phyloP scores from a whole-genome alignment of 2,888 invertebrate species.

The Dryobota labecula region DNA sequence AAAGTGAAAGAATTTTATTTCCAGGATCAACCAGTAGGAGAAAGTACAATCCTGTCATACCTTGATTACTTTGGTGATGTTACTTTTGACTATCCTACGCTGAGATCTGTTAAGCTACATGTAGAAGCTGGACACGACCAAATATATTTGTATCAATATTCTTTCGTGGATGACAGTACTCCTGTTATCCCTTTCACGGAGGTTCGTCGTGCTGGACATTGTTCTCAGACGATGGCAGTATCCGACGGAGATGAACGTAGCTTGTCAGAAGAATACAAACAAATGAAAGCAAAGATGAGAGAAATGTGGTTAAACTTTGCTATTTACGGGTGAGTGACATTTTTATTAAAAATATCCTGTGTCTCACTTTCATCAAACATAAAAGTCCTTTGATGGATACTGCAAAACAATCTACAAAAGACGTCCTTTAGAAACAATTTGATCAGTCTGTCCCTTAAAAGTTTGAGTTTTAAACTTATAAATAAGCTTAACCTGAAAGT shows the following conservation, averaged over 20 bases:
- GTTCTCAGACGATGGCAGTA: slow-evolving; percentile 67
- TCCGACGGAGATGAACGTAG: slow-evolving; percentile 46
- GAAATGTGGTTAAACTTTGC: slow-evolving; percentile 69
- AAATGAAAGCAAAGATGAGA: slow-evolving; percentile 61
- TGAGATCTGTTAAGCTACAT: slow-evolving; percentile 68
- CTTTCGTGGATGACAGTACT: slow-evolving; percentile 68
- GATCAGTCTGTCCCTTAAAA: no score
- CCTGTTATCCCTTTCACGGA: slow-evolving; percentile 66
- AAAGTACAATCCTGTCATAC: slow-evolving; percentile 58
- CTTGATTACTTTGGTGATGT: slow-evolving; percentile 78
- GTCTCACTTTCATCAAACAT: not conserved
- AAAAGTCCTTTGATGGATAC: not conserved
- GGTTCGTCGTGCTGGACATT: slow-evolving; percentile 70
- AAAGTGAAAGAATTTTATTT: slow-evolving; percentile 74
- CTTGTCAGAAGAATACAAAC: slow-evolving; percentile 55
- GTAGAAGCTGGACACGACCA: slow-evolving; percentile 65
- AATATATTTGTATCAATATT: slow-evolving; percentile 74
- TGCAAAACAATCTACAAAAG: not conserved
- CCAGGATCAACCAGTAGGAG: slow-evolving; percentile 63
- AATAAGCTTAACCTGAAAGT: not conserved
- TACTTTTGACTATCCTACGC: slow-evolving; percentile 69
- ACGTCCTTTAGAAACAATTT: not conserved
- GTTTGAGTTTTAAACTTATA: not conserved
- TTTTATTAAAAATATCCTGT: not conserved
- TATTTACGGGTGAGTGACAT: slow-evolving; percentile 63